A percentile compares a stretch with the other conserved stretches of the same genome.
These are phyloP conservation scores for Drosophila fungiperda DNA, from an alignment of 2,888 invertebrate genomes.

Conservation along the genomic window DNA sequence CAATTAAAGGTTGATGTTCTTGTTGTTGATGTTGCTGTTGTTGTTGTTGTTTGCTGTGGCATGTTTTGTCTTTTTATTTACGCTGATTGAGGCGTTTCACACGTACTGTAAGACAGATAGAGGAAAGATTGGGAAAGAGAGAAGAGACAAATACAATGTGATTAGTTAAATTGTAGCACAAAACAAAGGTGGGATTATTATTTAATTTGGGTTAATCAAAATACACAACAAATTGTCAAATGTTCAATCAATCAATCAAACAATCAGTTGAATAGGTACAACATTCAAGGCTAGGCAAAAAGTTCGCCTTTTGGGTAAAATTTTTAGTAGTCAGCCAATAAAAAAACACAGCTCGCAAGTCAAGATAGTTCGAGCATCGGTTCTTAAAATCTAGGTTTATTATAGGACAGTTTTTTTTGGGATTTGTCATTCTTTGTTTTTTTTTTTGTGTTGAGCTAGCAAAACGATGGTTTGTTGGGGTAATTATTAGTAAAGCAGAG, in stretches of 20 bases:
- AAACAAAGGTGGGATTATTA: conserved; percentile 22
- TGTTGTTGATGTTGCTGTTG: conserved; percentile 41
- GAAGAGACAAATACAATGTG: conserved; percentile 65
- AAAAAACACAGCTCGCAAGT: conserved; percentile 35
- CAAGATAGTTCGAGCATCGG: conserved; percentile 43
- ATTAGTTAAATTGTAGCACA: conserved; percentile 67
- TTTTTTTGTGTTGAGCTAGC: conserved; percentile 10
- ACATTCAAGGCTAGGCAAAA: conserved; percentile 61
- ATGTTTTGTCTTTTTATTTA: conserved; percentile 82
- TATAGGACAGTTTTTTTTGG: conserved; percentile 15
- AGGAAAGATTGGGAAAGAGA: conserved; percentile 51
- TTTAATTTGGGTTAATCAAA: conserved; percentile 50
- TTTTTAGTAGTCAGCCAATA: conserved; percentile 42
- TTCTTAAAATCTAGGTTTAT: conserved; percentile 34
- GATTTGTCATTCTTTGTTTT: conserved; percentile 18
- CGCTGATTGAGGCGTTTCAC: conserved; percentile 94
- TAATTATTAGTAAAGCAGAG: conserved; percentile 25
- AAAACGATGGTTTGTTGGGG: conserved; percentile 12
- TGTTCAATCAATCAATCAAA: conserved; percentile 51
- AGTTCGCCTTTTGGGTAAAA: conserved; percentile 6
- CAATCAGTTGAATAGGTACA: conserved; percentile 45
- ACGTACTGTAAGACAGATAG: conserved; percentile 91
- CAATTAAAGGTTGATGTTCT: conserved; percentile 49
- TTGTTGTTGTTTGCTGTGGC: conserved; percentile 44
- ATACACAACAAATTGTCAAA: conserved; percentile 49